Base-by-base conservation (phyloP, 2,113 vertebrate genomes). In the Dipodomys stephensi region DNA sequence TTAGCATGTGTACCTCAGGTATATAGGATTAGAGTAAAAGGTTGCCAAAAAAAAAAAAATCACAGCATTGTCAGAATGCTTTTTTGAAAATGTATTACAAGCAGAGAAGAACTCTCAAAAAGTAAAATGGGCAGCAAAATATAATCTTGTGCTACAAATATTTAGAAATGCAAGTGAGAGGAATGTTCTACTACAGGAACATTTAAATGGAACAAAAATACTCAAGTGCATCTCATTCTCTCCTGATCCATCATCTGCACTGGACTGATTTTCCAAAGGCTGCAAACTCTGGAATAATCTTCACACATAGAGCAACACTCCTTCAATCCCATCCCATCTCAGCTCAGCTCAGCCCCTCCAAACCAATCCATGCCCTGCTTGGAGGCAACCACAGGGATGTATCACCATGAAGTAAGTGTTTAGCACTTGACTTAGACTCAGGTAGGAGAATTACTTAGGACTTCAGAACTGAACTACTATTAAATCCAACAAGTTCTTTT, bases 131-230 rank as follows among this genome's bases (percentile, higher is more conserved):
- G 76, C 27, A 80, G 32, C 13, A 78, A 87, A 93, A 82, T 10
- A 3, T 64, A 92, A 87, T 32, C 30, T 71, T 68, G n/a, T 62
- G n/a, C 7, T 88, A 73, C 80, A 35, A 91, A 92, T 57, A 67
- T 85, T 90, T 72, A 91, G 30, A 93, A 79, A 80, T 62, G 4
- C 25, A 79, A 73, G 69, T 15, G 79, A 78, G 39, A 12, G 57
- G 86, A 35, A 86, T 39, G 0, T 65, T 35, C 20, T 80, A 83
- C 88, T 64, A 4, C 4, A 79, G 46, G 6, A 92, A 91, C 25
- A 74, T 79, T 49, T 65, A 92, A 96, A 94, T 32, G 71, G 86
- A 96, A 97, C 84, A 96, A 64, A 96, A 94, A 93, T 27, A 93
- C 93, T 92, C 72, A 96, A 92, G 76, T 62, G 67, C 16, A 89